These are phyloP conservation scores for Brotogeris chrysoptera DNA, from an alignment of 2,797 vertebrate species.

Conservation along the genomic window DNA sequence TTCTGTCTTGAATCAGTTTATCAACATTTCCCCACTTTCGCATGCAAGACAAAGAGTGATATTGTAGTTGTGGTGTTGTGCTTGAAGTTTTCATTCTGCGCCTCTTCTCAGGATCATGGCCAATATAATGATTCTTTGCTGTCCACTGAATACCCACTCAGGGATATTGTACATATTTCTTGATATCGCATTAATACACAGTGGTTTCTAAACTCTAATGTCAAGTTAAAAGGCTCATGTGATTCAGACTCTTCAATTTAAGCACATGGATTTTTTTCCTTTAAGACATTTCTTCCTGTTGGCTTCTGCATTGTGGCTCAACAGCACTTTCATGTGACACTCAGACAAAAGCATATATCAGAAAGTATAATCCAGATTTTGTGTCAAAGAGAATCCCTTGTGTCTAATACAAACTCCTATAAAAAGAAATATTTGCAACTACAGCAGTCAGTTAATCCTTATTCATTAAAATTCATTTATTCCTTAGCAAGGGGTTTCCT, in stretches of 20 bases:
- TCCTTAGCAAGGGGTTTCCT: slow-evolving; percentile 60
- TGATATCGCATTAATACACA: neutral
- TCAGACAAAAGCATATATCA: neutral
- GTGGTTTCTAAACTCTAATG: neutral
- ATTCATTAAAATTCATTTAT: slow-evolving; percentile 77
- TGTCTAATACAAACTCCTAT: slow-evolving; percentile 37
- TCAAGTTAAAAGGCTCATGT: neutral
- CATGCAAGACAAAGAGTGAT: neutral
- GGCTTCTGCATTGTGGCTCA: neutral
- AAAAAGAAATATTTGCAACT: slow-evolving; percentile 38
- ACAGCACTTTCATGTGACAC: neutral
- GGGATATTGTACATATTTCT: neutral
- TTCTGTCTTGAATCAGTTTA: neutral
- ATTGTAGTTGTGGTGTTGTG: neutral
- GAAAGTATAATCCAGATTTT: slow-evolving; percentile 49
- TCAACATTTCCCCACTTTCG: neutral
- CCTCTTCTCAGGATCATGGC: neutral
- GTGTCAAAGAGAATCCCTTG: slow-evolving; percentile 35
- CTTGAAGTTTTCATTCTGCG: neutral
- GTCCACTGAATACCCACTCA: neutral
- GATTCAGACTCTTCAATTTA: neutral
- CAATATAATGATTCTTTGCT: neutral
- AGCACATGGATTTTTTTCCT: neutral
- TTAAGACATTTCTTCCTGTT: neutral
- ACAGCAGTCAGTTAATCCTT: slow-evolving; percentile 55